Evolutionary conservation across 2,888 invertebrate species (phyloP).

Genomic region (Orthosia incerta): DNA sequence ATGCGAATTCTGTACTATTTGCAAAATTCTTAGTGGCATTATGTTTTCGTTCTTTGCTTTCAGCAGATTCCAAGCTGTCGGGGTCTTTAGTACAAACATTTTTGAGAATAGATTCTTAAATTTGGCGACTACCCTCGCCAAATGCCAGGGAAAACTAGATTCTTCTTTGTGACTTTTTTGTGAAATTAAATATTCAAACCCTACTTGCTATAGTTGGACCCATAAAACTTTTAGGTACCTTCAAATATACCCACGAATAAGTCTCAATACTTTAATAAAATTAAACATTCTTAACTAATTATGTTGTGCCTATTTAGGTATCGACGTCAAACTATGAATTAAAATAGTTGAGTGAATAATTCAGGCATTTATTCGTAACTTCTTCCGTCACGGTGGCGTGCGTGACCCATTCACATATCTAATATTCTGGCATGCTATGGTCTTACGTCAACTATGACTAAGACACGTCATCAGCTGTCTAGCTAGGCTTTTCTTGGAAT

Average conservation of each 20-base stretch:
- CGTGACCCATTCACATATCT: background rate
- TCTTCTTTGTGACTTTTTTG: background rate
- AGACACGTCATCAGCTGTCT: background rate
- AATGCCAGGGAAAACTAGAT: background rate
- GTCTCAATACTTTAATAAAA: background rate
- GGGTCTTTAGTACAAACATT: too few relatives aligned
- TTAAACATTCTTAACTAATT: too few relatives aligned
- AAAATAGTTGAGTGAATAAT: constrained; percentile 8
- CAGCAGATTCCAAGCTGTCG: too few relatives aligned
- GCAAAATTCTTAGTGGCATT: too few relatives aligned
- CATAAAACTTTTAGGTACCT: background rate
- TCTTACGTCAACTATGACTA: background rate
- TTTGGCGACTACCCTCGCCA: too few relatives aligned
- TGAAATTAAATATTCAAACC: too few relatives aligned
- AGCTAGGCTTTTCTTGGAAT: background rate
- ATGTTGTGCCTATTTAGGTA: background rate
- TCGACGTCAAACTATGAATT: background rate
- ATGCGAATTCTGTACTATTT: too few relatives aligned
- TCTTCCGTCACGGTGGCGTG: background rate
- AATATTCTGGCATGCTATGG: background rate
- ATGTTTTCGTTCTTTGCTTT: too few relatives aligned
- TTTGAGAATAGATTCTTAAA: too few relatives aligned
- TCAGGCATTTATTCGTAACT: background rate
- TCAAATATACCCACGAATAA: background rate
- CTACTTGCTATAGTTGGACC: too few relatives aligned